Base-by-base conservation (phyloP, 2,797 vertebrate species). In the Nyctibius grandis region DNA sequence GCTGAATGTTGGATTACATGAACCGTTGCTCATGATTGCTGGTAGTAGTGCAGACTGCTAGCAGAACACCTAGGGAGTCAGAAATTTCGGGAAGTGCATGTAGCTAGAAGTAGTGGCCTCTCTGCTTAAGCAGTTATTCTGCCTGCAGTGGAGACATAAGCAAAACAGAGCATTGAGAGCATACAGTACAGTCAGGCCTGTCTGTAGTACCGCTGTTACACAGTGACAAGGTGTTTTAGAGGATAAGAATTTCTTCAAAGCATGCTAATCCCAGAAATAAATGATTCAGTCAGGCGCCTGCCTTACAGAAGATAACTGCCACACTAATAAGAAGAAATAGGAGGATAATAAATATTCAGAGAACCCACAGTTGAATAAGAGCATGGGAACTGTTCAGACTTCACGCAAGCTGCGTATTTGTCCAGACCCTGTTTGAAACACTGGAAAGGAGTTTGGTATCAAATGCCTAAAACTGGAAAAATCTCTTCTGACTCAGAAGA, bases 271-370 rank as follows among this genome's bases (percentile, higher is more conserved):
- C 18, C 15, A 20, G 40, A 80, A 67, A 26, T 5, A 70, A 68
- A 25, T 36, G 0, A 53, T 57, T 78, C 6, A 23, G 40, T 72
- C 0, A 0, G 12, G 9, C 59, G 22, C 57, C 54, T 77, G n/a
- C 31, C 42, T 90, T 75, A 25, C 20, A 88, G 73, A 70, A n/a
- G n/a, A 6, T 64, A 85, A 63, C 45, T 75, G 28, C 38, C 17
- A 18, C 11, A 5, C 47, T 63, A 60, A 16, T 51, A 63, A 54
- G 21, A 67, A 84, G 34, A 81, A 90, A 44, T 31, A 48, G 25
- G 45, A 68, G 8, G 26, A 45, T 25, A 72, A 38, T 64, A 84
- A 89, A 31, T 59, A 70, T 18, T 79, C 3, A 16, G 59, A 82
- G 67, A 87, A 16, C 7, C 12, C 21, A 45, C 20, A 68, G 18